Evolutionary conservation across 1,140 invertebrate genomes (phyloP), one percentile per base, ranked within the genome.

Genomic region (Oncopodura yosiiana): DNA sequence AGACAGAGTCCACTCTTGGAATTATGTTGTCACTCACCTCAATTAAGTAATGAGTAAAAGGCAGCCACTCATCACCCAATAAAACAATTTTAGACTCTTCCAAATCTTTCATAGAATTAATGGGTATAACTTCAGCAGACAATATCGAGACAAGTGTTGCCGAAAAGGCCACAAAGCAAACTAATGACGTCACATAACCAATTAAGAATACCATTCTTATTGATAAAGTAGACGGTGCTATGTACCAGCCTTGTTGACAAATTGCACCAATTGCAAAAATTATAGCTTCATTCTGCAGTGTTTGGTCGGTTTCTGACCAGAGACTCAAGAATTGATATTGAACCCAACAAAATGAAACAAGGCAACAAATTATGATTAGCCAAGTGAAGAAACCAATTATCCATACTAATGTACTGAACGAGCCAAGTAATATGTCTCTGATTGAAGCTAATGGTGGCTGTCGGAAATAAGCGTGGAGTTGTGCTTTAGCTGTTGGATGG

Each of bases 381-480:
- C 52, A 54, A 9, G 26, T 45, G 9, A 18, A n/a, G 23, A 54
- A 44, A 8, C 49, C 11, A 2, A 36, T 19, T 0, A 46, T 12
- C 58, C 58, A 60, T 14, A 60, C 26, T 18, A 49, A 32, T 1
- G 36, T n/a, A 18, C 32, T 45, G 23, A 60, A 62, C 1, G 43
- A 32, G 6, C 49, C 29, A 1, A 58, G 44, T 6, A 58, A 48
- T 36, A 52, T 52, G 24, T 61, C 63, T 45, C 51, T 72, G 69
- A 67, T 74, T 24, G 75, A 75, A 62, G 65, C 76, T n/a, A 73
- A 73, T 38, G 68, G 72, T 56, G 74, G 43, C 63, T 76, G 57
- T 66, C 70, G 34, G 65, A 63, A 65, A 72, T 75, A 12, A 70
- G 74, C 34, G 18, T 12, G n/a, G 12, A 54, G 37, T 26, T 23